Base-by-base conservation (phyloP, 2,113 vertebrate genomes). In the Ceyx melanurus region DNA sequence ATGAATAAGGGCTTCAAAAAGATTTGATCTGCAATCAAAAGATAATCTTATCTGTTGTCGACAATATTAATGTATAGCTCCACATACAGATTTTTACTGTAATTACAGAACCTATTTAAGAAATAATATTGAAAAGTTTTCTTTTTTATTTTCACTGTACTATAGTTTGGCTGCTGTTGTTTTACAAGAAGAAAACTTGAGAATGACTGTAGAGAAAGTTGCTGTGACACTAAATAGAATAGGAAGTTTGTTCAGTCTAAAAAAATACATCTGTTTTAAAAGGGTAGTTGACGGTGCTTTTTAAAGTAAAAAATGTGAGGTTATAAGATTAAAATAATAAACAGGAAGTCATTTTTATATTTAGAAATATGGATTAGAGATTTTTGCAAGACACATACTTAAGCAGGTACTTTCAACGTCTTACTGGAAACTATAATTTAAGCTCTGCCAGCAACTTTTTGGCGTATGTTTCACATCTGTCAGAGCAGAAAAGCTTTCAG, bases 331-430 rank as follows among this genome's bases (percentile, higher is more conserved):
- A 97, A 97, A 97, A 94, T 90, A 97, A 94, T 92, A 90, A 95
- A 92, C 86, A 94, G 94, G 95, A 92, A 95, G 95, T 45, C 72
- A 81, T 84, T 96, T 95, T 96, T 97, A 96, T 92, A 94, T 97
- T 97, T 96, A 95, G 95, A 95, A 96, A 92, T 95, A 94, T 7
- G 90, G 95, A 96, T 97, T 95, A 93, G 37, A 92, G 95, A 94
- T 97, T 97, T 95, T 81, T 81, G 94, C 88, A 82, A 91, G 82
- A 82, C 42, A 56, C 74, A 82, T 61, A 60, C 74, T 82, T 88
- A 43, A 89, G 95, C 86, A 92, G 88, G 88, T 94, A 65, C 91
- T 95, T 90, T 82, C 60, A 57, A 66, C 76, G n/a, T 95, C 95
- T 97, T 91, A 95, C 86, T 92, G 91, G 95, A 96, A 97, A 73